These are phyloP conservation scores for human DNA, from an alignment of 2,113 vertebrate genomes.

Conservation along the genomic window GRCh38 chr14:77859001-77859500, in stretches of 20 bases:
- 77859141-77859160: slow-evolving; percentile 97
- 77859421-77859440: not conserved
- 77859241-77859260: slow-evolving; percentile 94
- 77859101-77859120: slow-evolving; percentile 94
- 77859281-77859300: slow-evolving; percentile 59
- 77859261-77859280: slow-evolving; percentile 97
- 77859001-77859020: not conserved
- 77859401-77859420: not conserved
- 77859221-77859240: slow-evolving; percentile 92
- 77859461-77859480: not conserved
- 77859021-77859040: not conserved
- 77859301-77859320: not conserved
- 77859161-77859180: slow-evolving; percentile 95
- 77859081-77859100: slow-evolving; percentile 92
- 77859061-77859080: slow-evolving; percentile 88
- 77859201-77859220: slow-evolving; percentile 94
- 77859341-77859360: not conserved
- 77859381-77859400: not conserved
- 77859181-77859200: slow-evolving; percentile 96
- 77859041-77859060: not conserved
- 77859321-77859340: not conserved
- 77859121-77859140: slow-evolving; percentile 99
- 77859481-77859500: not conserved
- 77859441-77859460: not conserved
- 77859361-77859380: not conserved